Evolutionary conservation across 2,797 vertebrate species (phyloP), one percentile per base, ranked within the genome.

Genomic region (Hipposideros larvatus): DNA sequence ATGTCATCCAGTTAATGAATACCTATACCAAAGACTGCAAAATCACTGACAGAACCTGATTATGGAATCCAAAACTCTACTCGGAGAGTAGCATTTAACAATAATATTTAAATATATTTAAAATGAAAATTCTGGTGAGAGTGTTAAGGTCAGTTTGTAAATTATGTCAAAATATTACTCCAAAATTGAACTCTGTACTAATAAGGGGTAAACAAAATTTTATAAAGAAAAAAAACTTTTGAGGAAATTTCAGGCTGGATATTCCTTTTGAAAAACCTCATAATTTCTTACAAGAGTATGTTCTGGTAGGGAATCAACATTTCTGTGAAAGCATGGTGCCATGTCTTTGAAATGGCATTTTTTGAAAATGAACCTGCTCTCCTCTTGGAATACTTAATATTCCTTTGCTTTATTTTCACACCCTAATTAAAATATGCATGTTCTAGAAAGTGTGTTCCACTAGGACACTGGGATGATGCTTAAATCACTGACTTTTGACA

Each of bases 331-430:
- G 37, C 7, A 89, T 59, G 41, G 79, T 34, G 37, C 61, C 37
- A 46, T 71, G 28, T 85, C 43, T 94, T 73, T 80, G 28, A 95
- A 95, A 68, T 91, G 34, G 28, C 28, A 93, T 87, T 79, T 85
- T 24, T 68, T 77, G 0, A 68, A 93, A n/a, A 89, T 53, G 24
- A 92, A 13, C 41, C 41, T 90, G n/a, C 46, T 73, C 28, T 71
- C 70, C 41, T 90, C 55, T 70, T 70, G 11, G 24, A 87, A 90
- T 61, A 59, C 6, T 66, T 87, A 77, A n/a, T 57, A 77, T 59
- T 59, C 4, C 13, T 90, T 94, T 46, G 28, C 34, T 80, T 94
- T 87, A 28, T 46, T 51, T 95, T 63, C 53, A 89, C 4, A 59
- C 41, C 7, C 7, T 80, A 75, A 75, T 77, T 90, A 63, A 94